These are phyloP conservation scores for Pseudomyrmex gracilis DNA, from an alignment of 1,140 invertebrate genomes.

Conservation along the genomic window DNA sequence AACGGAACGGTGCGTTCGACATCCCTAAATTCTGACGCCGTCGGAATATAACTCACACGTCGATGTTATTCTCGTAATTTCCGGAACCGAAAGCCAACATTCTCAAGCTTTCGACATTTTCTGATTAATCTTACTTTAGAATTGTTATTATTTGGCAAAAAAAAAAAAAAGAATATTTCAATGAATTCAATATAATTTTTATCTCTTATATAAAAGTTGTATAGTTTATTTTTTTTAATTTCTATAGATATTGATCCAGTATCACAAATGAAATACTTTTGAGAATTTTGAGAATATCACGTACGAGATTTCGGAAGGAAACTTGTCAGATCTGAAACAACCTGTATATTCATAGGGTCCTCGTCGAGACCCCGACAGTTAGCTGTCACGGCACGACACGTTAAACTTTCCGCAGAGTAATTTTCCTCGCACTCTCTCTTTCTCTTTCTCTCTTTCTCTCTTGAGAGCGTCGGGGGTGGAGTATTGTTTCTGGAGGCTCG, in stretches of 20 bases:
- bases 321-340: neutral
- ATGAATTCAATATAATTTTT: too few species aligned
- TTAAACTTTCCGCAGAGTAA: constrained; percentile 58
- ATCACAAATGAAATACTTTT: neutral
- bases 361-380: constrained; percentile 20
- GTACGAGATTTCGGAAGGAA: neutral
- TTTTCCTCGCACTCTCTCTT: constrained; percentile 42
- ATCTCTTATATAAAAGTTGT: too few species aligned
- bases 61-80: neutral
- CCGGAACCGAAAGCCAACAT: neutral
- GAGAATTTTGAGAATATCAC: neutral
- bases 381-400: constrained; percentile 47
- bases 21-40: constrained; percentile 40
- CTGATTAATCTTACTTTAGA: too few species aligned
- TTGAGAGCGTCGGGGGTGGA: neutral
- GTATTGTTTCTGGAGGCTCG: constrained; percentile 62
- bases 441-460: too few species aligned
- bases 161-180: too few species aligned
- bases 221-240: too few species aligned
- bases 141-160: neutral
- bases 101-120: neutral
- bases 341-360: constrained; percentile 23
- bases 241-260: too few species aligned
- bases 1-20: constrained; percentile 46
- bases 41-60: constrained; percentile 1